Base-by-base conservation (phyloP, 1,140 invertebrate species). In the Cotesia vestalis region DNA sequence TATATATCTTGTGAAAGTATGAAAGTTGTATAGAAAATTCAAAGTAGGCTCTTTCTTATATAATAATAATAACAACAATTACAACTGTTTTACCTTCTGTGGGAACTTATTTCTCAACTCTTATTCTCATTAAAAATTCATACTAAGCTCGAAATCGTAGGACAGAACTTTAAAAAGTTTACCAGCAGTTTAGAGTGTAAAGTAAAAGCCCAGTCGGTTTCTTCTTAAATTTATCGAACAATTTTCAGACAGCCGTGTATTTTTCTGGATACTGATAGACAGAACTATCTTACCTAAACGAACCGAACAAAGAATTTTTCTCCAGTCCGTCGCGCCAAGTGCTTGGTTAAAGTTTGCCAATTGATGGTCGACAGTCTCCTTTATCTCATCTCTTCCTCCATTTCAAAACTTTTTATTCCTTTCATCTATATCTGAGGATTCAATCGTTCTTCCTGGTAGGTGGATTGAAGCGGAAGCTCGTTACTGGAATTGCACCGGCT, bases 381-480 rank as follows among this genome's bases (percentile, higher is more conserved):
- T 59, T 59, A 59, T 59, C 57, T 59, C 17, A 11, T 34, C 27
- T 51, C 12, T 51, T 51, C 12, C 12, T 9, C 57, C 17, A 20
- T 46, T 46, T 46, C 3, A 46, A 27, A 59, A 59, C 53, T 55
- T 55, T 55, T 17, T 55, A 14, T 55, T 14, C 17, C 53, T 17
- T 59, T 20, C 27, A 59, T 46, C 6, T 46, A 46, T 66, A 11
- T 14, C 5, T 14, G 63, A 4, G 17, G n/a, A 59, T 27, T 68
- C 52, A 6, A 68, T 57, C 55, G 17, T 36, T n/a, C 66, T 59
- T 55, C n/a, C 51, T 17, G 17, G 57, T 57, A 57, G 4, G 27
- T 38, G 66, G 52, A 68, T 68, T 57, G 36, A 68, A 52, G 66
- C 34, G 34, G 12, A 55, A 68, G 66, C 53, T 68, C 53, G 66